phyloP scores from a whole-genome alignment of 2,888 invertebrate genomes.

The Rotaria socialis region DNA sequence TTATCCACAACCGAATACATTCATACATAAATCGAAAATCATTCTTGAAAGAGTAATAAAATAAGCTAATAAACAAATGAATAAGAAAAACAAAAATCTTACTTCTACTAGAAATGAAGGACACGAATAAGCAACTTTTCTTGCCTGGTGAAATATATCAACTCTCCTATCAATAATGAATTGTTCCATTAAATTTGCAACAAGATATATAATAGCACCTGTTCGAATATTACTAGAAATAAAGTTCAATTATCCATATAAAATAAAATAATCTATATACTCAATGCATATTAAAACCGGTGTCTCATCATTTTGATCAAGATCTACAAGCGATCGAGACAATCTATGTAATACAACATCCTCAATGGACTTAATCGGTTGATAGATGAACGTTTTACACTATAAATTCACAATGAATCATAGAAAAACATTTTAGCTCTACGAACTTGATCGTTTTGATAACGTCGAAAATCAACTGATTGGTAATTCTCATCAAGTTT shows the following conservation, averaged over 20 bases:
- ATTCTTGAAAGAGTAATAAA: neutral
- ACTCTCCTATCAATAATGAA: neutral
- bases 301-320: neutral
- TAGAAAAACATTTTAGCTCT: neutral
- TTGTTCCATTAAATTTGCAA: constrained; percentile 30
- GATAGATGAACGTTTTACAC: neutral
- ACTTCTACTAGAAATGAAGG: neutral
- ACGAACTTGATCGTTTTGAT: neutral
- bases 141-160: constrained; percentile 6
- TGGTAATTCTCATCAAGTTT: neutral
- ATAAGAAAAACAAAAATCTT: neutral
- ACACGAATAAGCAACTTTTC: neutral
- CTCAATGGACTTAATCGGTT: neutral
- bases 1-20: neutral
- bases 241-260: neutral
- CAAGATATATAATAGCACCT: neutral
- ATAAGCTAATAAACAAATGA: neutral
- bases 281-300: neutral
- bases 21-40: neutral
- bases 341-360: neutral
- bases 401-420: neutral
- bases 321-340: neutral
- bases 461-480: constrained; percentile 12
- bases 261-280: neutral
- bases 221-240: neutral